Evolutionary conservation across 1,140 invertebrate species (phyloP).

Genomic region (Phthorimaea operculella): DNA sequence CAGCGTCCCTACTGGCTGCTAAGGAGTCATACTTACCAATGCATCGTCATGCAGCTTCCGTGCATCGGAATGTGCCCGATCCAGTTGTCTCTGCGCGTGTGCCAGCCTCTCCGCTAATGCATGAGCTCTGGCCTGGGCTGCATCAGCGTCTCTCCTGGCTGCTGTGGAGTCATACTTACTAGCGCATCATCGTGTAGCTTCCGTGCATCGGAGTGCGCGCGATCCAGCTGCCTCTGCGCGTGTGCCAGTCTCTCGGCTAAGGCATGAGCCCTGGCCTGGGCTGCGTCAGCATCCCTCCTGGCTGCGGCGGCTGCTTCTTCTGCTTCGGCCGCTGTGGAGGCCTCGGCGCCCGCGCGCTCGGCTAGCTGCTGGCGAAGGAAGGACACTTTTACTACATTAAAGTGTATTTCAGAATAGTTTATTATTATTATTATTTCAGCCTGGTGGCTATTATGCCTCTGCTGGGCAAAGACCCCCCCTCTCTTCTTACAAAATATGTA

Average conservation of each 20-base stretch:
- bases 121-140: too few species aligned
- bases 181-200: conserved; percentile 78
- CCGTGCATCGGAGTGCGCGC: conserved; percentile 77
- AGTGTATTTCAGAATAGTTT: too few species aligned
- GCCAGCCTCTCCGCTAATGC: too few species aligned
- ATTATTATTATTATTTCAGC: too few species aligned
- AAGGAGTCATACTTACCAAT: too few species aligned
- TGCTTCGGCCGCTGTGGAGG: conserved; percentile 36
- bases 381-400: background rate
- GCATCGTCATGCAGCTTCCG: too few species aligned
- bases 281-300: conserved; percentile 21
- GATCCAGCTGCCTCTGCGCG: conserved; percentile 79
- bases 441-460: too few species aligned
- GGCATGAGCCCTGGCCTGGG: conserved; percentile 74
- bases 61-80: too few species aligned
- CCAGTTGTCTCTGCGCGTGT: too few species aligned
- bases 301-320: conserved; percentile 32
- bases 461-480: too few species aligned
- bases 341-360: conserved; percentile 34
- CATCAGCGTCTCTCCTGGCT: too few species aligned
- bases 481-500: background rate
- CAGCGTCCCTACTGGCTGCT: too few species aligned
- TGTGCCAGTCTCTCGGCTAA: conserved; percentile 82
- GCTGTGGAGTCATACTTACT: conserved; percentile 23
- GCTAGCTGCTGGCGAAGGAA: conserved; percentile 11